A percentile compares a stretch with the other conserved stretches of the same genome.
phyloP scores from a whole-genome alignment of 2,797 vertebrate species.

The Amblyraja radiata region DNA sequence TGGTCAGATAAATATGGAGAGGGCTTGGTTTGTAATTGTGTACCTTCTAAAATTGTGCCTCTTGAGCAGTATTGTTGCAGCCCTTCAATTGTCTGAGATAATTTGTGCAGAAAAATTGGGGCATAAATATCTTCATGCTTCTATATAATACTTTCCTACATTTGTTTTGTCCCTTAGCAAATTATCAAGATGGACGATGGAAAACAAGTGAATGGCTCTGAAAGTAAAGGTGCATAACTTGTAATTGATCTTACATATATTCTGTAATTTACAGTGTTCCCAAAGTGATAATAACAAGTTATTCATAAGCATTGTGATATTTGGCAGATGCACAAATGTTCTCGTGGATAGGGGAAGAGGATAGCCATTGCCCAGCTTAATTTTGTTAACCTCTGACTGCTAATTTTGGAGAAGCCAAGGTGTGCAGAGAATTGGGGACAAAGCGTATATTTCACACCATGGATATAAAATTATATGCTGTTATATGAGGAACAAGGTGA shows the following conservation, averaged over 20 bases:
- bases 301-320: neutral
- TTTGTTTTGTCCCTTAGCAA: neutral
- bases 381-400: neutral
- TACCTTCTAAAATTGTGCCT: neutral
- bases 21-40: neutral
- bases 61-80: neutral
- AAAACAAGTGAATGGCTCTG: neutral
- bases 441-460: neutral
- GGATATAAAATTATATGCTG: neutral
- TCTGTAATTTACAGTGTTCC: neutral
- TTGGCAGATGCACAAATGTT: neutral
- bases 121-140: neutral
- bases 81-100: neutral
- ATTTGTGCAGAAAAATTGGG: neutral
- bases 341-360: neutral
- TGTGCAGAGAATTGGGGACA: neutral
- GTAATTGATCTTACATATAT: neutral
- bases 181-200: slow-evolving; percentile 12
- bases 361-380: neutral
- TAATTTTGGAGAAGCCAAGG: neutral
- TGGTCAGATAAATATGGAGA: too few relatives aligned
- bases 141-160: neutral
- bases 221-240: neutral
- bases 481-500: neutral
- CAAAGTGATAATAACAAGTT: neutral